phyloP scores from a whole-genome alignment of 2,888 invertebrate species.

The Lordiphosa andalusiaca region DNA sequence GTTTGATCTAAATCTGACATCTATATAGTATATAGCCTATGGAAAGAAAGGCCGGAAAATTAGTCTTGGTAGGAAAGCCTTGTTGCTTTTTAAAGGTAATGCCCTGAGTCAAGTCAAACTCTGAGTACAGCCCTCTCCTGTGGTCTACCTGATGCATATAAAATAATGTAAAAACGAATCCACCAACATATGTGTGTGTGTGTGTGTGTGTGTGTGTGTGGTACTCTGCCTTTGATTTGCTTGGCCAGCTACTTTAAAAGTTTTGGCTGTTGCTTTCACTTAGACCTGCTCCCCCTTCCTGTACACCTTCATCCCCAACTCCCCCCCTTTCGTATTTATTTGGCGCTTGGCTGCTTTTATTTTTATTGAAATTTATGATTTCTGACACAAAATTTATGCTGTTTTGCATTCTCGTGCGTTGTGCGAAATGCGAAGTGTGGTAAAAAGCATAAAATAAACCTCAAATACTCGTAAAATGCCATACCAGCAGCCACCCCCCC shows the following conservation, averaged over 20 bases:
- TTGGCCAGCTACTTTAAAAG: conserved; percentile 22
- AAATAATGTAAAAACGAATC: too few relatives aligned
- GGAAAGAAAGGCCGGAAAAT: too few relatives aligned
- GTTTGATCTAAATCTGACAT: too few relatives aligned
- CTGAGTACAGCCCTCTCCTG: too few relatives aligned
- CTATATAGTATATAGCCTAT: too few relatives aligned
- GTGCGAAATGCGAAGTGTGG: conserved; percentile 12
- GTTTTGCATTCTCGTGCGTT: conserved; percentile 53
- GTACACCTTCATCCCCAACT: not conserved
- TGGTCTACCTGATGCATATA: too few relatives aligned
- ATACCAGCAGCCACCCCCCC: conserved; percentile 18
- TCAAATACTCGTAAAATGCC: conserved; percentile 68
- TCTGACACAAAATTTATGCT: conserved; percentile 68
- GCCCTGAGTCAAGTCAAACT: too few relatives aligned
- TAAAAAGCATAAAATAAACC: conserved; percentile 68
- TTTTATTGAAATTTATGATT: conserved; percentile 73
- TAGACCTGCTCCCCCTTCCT: conserved; percentile 14
- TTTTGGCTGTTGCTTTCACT: conserved; percentile 54
- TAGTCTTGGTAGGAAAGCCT: too few relatives aligned
- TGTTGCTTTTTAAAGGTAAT: too few relatives aligned
- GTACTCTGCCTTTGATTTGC: conserved; percentile 8
- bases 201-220: too few relatives aligned
- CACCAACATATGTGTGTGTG: too few relatives aligned
- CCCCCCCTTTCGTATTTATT: conserved; percentile 50
- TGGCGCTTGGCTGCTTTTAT: conserved; percentile 53